Conservation (phyloP, 2,888 invertebrate genomes). For the Automeris io region DNA sequence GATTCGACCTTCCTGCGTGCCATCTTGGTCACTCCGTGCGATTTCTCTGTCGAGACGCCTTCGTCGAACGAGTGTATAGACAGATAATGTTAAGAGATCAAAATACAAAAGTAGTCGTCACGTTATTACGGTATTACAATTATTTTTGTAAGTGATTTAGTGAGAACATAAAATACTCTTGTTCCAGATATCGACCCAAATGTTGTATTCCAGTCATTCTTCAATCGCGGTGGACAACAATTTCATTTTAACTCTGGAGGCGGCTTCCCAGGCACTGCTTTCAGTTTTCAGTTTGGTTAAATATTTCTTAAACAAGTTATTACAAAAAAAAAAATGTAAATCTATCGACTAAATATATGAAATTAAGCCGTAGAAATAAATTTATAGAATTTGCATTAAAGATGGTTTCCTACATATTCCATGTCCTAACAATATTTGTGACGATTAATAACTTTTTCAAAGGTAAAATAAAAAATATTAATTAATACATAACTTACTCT, state of each 20-base stretch:
- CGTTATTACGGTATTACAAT: too few species aligned
- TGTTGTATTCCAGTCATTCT: constrained; percentile 91
- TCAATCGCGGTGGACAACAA: constrained; percentile 76
- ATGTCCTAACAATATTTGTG: too few species aligned
- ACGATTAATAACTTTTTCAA: too few species aligned
- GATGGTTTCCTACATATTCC: neutral
- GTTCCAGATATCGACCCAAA: constrained; percentile 87
- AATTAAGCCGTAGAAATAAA: neutral
- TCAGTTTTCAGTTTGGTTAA: constrained; percentile 84
- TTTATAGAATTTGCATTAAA: constrained; percentile 3
- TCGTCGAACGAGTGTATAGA: too few species aligned
- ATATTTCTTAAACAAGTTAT: constrained; percentile 4
- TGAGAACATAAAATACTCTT: constrained; percentile 17
- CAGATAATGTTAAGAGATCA: too few species aligned
- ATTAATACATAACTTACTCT: too few species aligned
- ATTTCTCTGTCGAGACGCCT: too few species aligned
- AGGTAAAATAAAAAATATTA: too few species aligned
- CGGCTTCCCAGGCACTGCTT: constrained; percentile 78
- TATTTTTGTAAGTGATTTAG: neutral
- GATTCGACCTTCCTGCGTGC: too few species aligned
- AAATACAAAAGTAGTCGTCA: too few species aligned
- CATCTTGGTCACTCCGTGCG: too few species aligned
- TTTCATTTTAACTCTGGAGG: constrained; percentile 74
- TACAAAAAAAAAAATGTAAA: constrained; percentile 2
- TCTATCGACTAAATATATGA: neutral